Conservation (phyloP, 1,140 invertebrate species). For the Brevipalpus yothersi region DNA sequence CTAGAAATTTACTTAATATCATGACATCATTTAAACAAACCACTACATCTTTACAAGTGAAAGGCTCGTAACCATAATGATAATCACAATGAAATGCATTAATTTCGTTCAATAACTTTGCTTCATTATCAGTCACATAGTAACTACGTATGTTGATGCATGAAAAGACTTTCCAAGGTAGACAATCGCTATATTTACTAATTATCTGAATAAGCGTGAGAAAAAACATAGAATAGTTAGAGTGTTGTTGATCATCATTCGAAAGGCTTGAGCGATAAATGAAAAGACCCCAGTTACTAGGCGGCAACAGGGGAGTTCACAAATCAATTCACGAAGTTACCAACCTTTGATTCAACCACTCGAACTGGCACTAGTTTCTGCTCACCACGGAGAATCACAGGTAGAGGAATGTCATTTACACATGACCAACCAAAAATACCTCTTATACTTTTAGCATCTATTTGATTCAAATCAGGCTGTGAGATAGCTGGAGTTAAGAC, state of each 20-base stretch:
- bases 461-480: conserved; percentile 9
- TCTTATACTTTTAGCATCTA: conserved; percentile 50
- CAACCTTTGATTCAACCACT: conserved; percentile 47
- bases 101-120: conserved; percentile 70
- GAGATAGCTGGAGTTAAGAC: not conserved
- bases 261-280: too few species aligned
- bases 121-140: conserved; percentile 71
- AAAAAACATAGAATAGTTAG: not conserved
- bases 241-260: too few species aligned
- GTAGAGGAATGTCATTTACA: conserved; percentile 56
- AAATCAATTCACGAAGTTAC: too few species aligned
- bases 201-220: conserved; percentile 23
- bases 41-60: conserved; percentile 65
- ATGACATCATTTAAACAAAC: conserved; percentile 58
- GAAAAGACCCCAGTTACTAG: too few species aligned
- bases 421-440: conserved; percentile 71
- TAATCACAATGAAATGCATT: conserved; percentile 67
- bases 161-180: conserved; percentile 18
- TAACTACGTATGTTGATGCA: conserved; percentile 76
- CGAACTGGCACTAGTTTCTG: conserved; percentile 71
- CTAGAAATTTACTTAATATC: conserved; percentile 70
- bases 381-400: conserved; percentile 52
- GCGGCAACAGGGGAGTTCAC: too few species aligned
- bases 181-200: conserved; percentile 28
- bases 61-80: conserved; percentile 65